These are phyloP conservation scores for Gymnocypris eckloni DNA, from an alignment of 2,797 vertebrate genomes.

Conservation along the genomic window DNA sequence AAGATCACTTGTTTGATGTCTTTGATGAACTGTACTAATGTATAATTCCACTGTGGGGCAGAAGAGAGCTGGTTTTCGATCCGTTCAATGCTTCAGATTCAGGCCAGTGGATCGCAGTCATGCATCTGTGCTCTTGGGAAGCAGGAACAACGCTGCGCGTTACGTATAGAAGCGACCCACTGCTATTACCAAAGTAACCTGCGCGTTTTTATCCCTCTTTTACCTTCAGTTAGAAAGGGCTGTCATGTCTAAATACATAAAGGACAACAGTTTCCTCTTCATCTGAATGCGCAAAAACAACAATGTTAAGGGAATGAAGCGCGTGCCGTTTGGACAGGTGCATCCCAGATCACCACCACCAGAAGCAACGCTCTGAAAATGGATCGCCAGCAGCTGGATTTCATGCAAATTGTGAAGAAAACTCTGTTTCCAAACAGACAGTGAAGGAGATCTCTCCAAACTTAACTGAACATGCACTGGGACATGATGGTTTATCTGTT, in stretches of 20 bases:
- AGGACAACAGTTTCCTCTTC: background rate
- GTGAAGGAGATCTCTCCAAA: background rate
- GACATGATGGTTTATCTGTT: conserved; percentile 2
- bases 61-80: conserved; percentile 23
- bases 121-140: conserved; percentile 5
- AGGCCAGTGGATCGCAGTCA: conserved; percentile 29
- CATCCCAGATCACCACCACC: conserved; percentile 14
- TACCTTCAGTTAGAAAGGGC: background rate
- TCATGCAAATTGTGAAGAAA: background rate
- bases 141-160: background rate
- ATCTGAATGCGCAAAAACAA: background rate
- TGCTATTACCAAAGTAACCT: background rate
- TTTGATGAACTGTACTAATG: background rate
- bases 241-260: background rate
- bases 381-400: conserved; percentile 17
- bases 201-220: background rate
- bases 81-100: conserved; percentile 4
- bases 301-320: background rate
- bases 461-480: conserved; percentile 10
- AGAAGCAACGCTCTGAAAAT: background rate
- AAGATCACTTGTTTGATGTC: background rate
- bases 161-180: background rate
- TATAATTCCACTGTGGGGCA: conserved; percentile 42
- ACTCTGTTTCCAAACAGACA: background rate
- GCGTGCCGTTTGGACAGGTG: conserved; percentile 47